Base-by-base conservation (phyloP, 2,888 invertebrate genomes). In the Caenorhabditis sp. region DNA sequence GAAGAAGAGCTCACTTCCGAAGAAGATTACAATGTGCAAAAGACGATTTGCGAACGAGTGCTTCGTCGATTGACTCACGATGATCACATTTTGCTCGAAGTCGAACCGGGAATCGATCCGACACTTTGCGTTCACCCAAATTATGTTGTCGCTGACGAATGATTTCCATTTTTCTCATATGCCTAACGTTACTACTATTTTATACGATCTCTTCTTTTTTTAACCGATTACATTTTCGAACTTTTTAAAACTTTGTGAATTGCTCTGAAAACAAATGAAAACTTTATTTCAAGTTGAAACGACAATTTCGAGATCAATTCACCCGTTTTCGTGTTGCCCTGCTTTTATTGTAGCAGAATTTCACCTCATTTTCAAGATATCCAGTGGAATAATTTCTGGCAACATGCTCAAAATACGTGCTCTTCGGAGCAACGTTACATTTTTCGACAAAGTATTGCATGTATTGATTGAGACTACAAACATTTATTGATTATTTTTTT, bases 111-210 rank as follows among this genome's bases (percentile, higher is more conserved):
- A 69, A 92, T 93, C 37, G 93, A 95, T 89, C 94, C 95, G 0
- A 88, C 94, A 53, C 89, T 97, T 5, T 94, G 97, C 19, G 96
- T 97, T 0, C 97, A 99, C 91, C 97, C 97, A 0, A 96, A 97
- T 90, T 97, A 95, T 88, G 92, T 94, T 58, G 91, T 94, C 57
- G 94, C 71, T 61, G 79, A 79, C 55, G 69, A 74, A 69, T 74
- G 61, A 69, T 55, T 64, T 21, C 26, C 36, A 19, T 24, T 10
- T 31, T 19, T 23, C n/a, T n/a, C 2, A 10, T 17, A 5, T 26
- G 21, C 12, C 31, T 64, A 31, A 31, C 31, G 31, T 43, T 43
- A 43, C 43, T 43, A 43, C 43, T 17, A 17, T 43, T 17, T 23
- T 58, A 19, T 57, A 50, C n/a, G 59, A 66, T 71, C 55, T 60